phyloP scores from a whole-genome alignment of 2,888 invertebrate genomes.

The Eupithecia inturbata region DNA sequence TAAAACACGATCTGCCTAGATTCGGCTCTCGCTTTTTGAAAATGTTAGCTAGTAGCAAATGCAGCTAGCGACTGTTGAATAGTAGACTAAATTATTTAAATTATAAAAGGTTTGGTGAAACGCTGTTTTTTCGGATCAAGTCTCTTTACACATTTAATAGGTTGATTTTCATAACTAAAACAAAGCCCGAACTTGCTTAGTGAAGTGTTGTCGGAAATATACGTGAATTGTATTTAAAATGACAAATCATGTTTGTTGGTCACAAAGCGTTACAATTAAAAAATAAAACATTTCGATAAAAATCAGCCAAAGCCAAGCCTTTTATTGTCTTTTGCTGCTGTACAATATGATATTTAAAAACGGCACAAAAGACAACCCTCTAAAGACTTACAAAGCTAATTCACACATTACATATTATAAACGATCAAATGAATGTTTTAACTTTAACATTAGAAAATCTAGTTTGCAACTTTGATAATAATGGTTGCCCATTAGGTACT shows the following conservation, averaged over 20 bases:
- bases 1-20: slow-evolving; percentile 56
- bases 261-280: not conserved
- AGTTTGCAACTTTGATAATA: too few species aligned
- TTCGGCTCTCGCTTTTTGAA: slow-evolving; percentile 61
- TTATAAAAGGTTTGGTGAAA: not conserved
- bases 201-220: not conserved
- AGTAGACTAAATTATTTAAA: slow-evolving; percentile 6
- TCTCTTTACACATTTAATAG: not conserved
- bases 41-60: slow-evolving; percentile 51
- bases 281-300: not conserved
- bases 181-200: not conserved
- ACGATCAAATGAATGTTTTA: not conserved
- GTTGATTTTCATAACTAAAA: not conserved
- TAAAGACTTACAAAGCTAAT: slow-evolving; percentile 5
- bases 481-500: not conserved
- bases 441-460: too few species aligned
- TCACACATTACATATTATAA: not conserved
- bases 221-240: not conserved
- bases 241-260: not conserved
- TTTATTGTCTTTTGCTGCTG: not conserved
- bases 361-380: not conserved
- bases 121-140: not conserved
- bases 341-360: not conserved
- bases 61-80: slow-evolving; percentile 28
- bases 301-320: not conserved